Percentiles rank a stretch among this genome's conserved stretches.
These are phyloP conservation scores for Tragelaphus oryx DNA, from an alignment of 2,797 vertebrate genomes.

Conservation along the genomic window DNA sequence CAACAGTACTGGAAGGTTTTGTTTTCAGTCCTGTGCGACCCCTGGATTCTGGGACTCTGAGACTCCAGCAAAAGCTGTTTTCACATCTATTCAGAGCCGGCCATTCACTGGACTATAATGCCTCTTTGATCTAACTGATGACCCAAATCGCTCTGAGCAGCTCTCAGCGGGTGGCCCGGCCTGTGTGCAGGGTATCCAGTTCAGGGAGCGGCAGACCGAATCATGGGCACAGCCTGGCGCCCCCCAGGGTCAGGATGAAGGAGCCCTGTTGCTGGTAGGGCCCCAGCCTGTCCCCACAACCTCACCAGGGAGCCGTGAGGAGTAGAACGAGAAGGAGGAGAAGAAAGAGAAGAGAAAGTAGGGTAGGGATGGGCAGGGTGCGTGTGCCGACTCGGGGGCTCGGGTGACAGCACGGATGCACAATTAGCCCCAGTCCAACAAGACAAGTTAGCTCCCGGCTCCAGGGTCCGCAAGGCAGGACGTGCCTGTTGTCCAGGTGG, in stretches of 20 bases:
- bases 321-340: not conserved
- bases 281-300: not conserved
- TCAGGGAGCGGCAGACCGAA: not conserved
- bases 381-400: not conserved
- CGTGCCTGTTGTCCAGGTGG: not conserved
- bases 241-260: not conserved
- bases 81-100: slow-evolving; percentile 12
- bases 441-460: not conserved
- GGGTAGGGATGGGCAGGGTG: too few relatives aligned
- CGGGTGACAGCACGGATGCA: accelerated
- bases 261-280: not conserved
- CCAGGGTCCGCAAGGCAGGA: not conserved
- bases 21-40: not conserved
- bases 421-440: too few relatives aligned
- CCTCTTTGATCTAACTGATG: slow-evolving; percentile 38
- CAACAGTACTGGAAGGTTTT: not conserved
- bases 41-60: not conserved
- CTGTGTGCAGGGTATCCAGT: not conserved
- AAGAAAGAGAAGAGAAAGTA: not conserved
- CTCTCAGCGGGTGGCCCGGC: slow-evolving; percentile 45
- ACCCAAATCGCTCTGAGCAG: slow-evolving; percentile 9
- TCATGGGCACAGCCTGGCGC: accelerated
- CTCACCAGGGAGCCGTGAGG: not conserved
- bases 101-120: slow-evolving; percentile 36
- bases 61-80: not conserved